phyloP scores from a whole-genome alignment of 2,797 vertebrate genomes.

The Pantherophis vulpinus region DNA sequence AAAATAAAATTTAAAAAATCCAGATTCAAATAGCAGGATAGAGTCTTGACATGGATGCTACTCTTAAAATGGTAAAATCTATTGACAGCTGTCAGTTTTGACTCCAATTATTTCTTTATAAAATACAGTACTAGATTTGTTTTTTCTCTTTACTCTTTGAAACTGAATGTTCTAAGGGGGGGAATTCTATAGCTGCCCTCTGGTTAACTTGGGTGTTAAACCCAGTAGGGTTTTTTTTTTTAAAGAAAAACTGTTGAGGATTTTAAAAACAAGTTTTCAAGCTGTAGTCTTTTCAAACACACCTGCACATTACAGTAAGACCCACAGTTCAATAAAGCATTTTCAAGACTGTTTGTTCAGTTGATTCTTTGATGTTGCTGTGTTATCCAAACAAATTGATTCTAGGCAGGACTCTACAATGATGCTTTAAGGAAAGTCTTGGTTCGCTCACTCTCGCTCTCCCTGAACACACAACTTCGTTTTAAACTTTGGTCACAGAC shows the following conservation, averaged over 20 bases:
- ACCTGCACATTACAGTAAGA: slow-evolving; percentile 77
- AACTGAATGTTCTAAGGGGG: slow-evolving; percentile 57
- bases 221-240: slow-evolving; percentile 53
- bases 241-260: slow-evolving; percentile 66
- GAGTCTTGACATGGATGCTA: slow-evolving; percentile 67
- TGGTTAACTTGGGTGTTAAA: slow-evolving; percentile 64
- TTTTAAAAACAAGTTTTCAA: slow-evolving; percentile 72
- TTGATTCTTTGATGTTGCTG: slow-evolving; percentile 70
- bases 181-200: slow-evolving; percentile 57
- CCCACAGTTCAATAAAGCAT: slow-evolving; percentile 82
- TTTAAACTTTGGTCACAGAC: neutral
- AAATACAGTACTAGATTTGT: slow-evolving; percentile 44
- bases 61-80: slow-evolving; percentile 59
- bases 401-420: slow-evolving; percentile 32
- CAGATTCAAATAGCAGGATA: slow-evolving; percentile 57
- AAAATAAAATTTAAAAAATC: slow-evolving; percentile 43
- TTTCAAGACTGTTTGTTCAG: slow-evolving; percentile 80
- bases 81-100: slow-evolving; percentile 49
- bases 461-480: neutral
- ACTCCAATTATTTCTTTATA: slow-evolving; percentile 48
- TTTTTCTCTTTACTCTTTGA: slow-evolving; percentile 61
- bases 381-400: slow-evolving; percentile 25
- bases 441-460: neutral
- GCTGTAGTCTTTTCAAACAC: slow-evolving; percentile 78
- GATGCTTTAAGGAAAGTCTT: neutral